Conservation (phyloP, 37 sponge, comb jelly and placozoan genomes). For the Axinella damicornis region DNA sequence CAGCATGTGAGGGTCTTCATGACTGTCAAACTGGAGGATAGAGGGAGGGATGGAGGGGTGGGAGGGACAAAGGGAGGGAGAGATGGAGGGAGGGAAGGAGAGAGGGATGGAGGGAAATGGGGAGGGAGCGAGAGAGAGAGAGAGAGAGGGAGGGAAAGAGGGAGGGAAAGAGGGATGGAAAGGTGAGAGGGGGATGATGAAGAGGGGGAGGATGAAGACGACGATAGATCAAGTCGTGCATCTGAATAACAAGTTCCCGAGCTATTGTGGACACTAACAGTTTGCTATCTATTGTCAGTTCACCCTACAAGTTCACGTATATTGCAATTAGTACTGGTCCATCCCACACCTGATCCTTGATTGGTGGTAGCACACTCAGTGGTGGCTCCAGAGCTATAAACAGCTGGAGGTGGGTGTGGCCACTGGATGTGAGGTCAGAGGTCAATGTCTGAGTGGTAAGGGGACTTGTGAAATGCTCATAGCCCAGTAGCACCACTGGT, state of each 20-base stretch:
- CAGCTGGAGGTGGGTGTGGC: constrained; percentile 73
- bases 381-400: constrained; percentile 92
- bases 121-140: too few relatives aligned
- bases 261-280: too few relatives aligned
- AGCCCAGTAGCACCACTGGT: constrained; percentile 87
- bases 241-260: too few relatives aligned
- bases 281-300: too few relatives aligned
- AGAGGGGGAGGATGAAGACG: too few relatives aligned
- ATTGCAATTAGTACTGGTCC: too few relatives aligned
- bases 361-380: constrained; percentile 78
- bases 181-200: too few relatives aligned
- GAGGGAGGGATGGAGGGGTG: neutral
- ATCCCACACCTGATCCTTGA: constrained; percentile 64
- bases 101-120: too few relatives aligned
- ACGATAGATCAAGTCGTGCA: too few relatives aligned
- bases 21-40: constrained; percentile 78
- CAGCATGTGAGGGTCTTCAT: constrained; percentile 68
- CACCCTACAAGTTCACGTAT: too few relatives aligned
- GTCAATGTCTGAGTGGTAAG: constrained; percentile 13
- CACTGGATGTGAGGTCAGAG: neutral
- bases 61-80: neutral
- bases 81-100: too few relatives aligned
- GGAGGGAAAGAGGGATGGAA: neutral
- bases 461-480: constrained; percentile 14
- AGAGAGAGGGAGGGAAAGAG: too few relatives aligned